A percentile compares a stretch with the other conserved stretches of the same genome.
These are phyloP conservation scores for Cinclus cinclus DNA, from an alignment of 2,113 vertebrate genomes.

Conservation along the genomic window DNA sequence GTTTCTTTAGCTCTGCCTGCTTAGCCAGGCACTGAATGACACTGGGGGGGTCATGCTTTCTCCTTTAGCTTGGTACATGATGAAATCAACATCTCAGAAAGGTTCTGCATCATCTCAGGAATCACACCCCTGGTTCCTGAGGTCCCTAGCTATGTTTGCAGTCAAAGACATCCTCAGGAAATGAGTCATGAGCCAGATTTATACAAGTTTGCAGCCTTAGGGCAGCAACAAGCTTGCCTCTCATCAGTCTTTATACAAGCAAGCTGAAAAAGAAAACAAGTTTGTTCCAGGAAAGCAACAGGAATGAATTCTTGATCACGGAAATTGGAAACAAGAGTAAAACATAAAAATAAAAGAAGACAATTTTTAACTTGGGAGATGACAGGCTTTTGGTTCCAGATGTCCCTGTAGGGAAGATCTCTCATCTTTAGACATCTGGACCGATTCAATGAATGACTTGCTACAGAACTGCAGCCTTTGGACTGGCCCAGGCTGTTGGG, in stretches of 20 bases:
- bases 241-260: conserved; percentile 33
- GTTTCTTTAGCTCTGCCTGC: background rate
- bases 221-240: conserved; percentile 24
- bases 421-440: conserved; percentile 13
- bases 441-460: background rate
- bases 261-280: conserved; percentile 36
- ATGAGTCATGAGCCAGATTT: conserved; percentile 33
- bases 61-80: background rate
- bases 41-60: background rate
- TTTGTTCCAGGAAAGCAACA: conserved; percentile 38
- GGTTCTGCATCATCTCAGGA: background rate
- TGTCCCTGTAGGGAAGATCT: background rate
- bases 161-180: conserved; percentile 30
- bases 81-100: background rate
- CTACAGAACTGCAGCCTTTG: background rate
- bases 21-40: background rate
- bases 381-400: background rate
- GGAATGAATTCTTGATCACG: conserved; percentile 15
- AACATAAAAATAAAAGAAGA: background rate
- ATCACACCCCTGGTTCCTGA: background rate
- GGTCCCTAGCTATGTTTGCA: conserved; percentile 3
- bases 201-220: conserved; percentile 17
- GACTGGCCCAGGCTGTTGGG: background rate
- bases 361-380: background rate
- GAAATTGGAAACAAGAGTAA: conserved; percentile 11